Base-by-base conservation (phyloP, 2,888 invertebrate genomes). In the Dryobota labecula region DNA sequence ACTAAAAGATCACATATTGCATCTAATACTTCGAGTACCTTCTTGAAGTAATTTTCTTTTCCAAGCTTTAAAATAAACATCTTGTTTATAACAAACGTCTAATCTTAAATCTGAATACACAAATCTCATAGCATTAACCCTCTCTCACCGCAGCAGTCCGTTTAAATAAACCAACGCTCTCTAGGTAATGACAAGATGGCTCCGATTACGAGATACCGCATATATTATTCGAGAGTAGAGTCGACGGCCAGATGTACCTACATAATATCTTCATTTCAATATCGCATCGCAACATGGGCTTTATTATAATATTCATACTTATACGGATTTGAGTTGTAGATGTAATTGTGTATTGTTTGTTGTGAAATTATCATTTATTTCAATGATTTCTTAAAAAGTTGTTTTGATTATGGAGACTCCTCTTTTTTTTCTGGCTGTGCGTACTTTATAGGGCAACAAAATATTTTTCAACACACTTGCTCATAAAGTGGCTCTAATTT, bases 101-200 rank as follows among this genome's bases (percentile, higher is more conserved):
- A 69, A 61, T 54, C 20, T 20, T 53, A 41, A 58, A 63, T 57
- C 45, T 30, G 30, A 70, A 76, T 63, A 71, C 24, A 78, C 51
- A 71, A 78, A 78, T 76, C 41, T 58, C 47, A 13, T 49, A 60
- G 58, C 41, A 47, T 76, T 71, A 76, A 71, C 64, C 63, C 63
- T 38, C 47, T 47, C 30, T 15, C 24, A 20, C 60, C 51, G 53
- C 45, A 27, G 36, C 15, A 47, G 72, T 57, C 63, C 64, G 27
- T 60, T 77, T 77, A 68, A 77, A 77, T 77, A 77, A 73, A 73
- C 77, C 80, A 78, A 60, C 58, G 61, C 70, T 75, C 57, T 70
- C 70, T 75, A 75, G 70, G 75, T 78, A 76, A 77, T 77, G 67
- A 74, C 79, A 63, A 80, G 80, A 78, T 75, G 70, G 64, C 63